These are phyloP conservation scores for Ecdyonurus torrentis DNA, from an alignment of 2,888 invertebrate species.

Conservation along the genomic window DNA sequence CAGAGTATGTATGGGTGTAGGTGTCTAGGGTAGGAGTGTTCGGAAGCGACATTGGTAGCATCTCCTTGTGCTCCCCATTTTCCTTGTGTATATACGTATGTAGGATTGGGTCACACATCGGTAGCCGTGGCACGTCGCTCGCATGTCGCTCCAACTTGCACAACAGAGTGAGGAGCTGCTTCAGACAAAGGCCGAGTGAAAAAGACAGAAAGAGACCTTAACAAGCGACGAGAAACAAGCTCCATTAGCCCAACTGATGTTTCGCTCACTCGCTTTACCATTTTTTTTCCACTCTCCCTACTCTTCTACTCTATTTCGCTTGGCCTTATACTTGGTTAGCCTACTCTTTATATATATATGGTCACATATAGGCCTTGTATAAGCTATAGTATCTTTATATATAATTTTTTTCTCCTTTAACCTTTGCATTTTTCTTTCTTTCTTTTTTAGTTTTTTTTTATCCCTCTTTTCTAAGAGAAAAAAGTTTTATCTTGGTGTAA, in stretches of 20 bases:
- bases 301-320: no score
- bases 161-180: neutral
- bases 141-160: neutral
- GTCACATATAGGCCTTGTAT: no score
- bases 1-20: neutral
- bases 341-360: no score
- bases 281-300: no score
- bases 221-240: neutral
- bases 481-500: no score
- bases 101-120: no score
- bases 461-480: no score
- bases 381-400: no score
- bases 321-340: no score
- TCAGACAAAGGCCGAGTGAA: neutral
- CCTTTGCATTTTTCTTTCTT: no score
- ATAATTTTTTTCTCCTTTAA: no score
- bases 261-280: neutral
- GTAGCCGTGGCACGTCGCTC: neutral
- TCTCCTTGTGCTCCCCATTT: neutral
- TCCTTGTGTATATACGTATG: neutral
- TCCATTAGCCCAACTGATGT: neutral
- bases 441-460: no score
- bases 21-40: neutral
- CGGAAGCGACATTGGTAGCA: neutral
- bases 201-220: neutral